Evolutionary conservation across 2,888 invertebrate genomes (phyloP), one percentile per base, ranked within the genome.

Genomic region (Pseudococcus longispinus): DNA sequence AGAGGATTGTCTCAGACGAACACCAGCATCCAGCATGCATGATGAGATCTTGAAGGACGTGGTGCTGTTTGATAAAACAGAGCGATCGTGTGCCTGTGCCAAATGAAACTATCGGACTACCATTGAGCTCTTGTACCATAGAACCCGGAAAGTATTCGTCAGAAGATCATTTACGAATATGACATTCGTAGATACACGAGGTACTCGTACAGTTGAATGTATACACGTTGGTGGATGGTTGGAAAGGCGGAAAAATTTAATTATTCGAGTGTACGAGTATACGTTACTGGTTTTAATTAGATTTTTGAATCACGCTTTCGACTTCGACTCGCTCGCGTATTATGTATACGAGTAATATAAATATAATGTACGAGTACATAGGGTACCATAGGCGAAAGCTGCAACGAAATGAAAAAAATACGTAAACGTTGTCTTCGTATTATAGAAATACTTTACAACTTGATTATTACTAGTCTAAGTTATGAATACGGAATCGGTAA

Each of bases 381-480:
- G n/a, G n/a, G n/a, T n/a, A 37, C 37, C 37, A 46, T 13, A 11
- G 3, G 15, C 44, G 44, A 37, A 37, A 37, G 37, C 37, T 8
- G 9, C 5, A 37, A 37, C 8, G 2, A 37, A 37, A 37, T 37
- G 44, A 8, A 37, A 32, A n/a, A 74, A 74, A 83, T 23, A 44
- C 26, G 13, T 26, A 37, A 51, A 51, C 51, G n/a, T 26, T 55
- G 26, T 55, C 26, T 51, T 55, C 82, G 18, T 82, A n/a, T 18
- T 29, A n/a, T n/a, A 46, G n/a, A 55, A 55, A 51, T 83, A 46
- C 32, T 29, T 46, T 83, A 83, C 83, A 83, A 51, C 55, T 83
- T 83, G 44, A 83, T 83, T 83, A 83, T 83, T 83, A 83, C 51
- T 1, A 65, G 42, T 37, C 23, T 29, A 29, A 83, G 83, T 51